Conservation (phyloP, 2,888 invertebrate genomes). For the Tachina fera region DNA sequence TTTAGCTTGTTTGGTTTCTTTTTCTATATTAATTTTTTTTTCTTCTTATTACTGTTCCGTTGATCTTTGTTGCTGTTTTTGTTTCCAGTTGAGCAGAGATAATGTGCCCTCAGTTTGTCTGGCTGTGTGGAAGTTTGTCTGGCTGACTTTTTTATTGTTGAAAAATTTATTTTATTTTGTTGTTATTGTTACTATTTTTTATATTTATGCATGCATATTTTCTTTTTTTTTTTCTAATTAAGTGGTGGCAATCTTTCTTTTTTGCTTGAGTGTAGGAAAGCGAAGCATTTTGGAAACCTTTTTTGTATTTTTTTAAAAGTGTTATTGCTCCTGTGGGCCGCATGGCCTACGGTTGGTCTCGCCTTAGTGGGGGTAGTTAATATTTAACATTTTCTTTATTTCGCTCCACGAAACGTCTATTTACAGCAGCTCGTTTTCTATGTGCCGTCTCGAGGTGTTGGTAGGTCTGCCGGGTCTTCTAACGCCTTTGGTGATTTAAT, state of each 20-base stretch:
- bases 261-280: background rate
- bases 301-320: background rate
- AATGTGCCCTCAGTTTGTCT: slow-evolving; percentile 52
- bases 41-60: slow-evolving; percentile 20
- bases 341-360: no score
- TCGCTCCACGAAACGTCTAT: no score
- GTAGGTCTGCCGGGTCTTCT: no score
- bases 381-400: no score
- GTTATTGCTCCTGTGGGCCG: background rate
- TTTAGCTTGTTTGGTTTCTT: background rate
- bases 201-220: background rate
- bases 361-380: no score
- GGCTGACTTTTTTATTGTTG: slow-evolving; percentile 33
- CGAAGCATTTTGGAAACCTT: background rate
- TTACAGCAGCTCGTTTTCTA: no score
- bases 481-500: no score
- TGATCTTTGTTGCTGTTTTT: slow-evolving; percentile 18
- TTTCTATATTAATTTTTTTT: background rate
- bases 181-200: slow-evolving; percentile 10
- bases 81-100: slow-evolving; percentile 38
- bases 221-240: background rate
- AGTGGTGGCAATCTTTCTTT: background rate
- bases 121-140: slow-evolving; percentile 51
- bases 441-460: no score
- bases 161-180: background rate